Percentiles rank a stretch among this genome's conserved stretches.
These are phyloP conservation scores for Zaprionus davidi DNA, from an alignment of 1,140 invertebrate genomes.

Conservation along the genomic window DNA sequence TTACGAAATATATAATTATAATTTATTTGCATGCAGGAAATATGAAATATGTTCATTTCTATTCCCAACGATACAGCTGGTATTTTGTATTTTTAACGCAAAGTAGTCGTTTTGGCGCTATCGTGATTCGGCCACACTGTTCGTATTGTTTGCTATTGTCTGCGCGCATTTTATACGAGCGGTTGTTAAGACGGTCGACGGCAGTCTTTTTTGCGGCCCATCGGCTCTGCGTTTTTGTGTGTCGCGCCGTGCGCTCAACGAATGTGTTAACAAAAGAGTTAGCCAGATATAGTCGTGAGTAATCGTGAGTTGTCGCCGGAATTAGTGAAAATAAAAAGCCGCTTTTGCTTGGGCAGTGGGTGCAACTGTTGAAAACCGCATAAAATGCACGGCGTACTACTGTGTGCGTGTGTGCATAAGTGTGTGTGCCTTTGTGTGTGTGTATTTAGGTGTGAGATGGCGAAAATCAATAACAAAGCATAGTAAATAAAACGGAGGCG, in stretches of 20 bases:
- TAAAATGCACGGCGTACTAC: not conserved
- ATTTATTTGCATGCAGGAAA: no score
- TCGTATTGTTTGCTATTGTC: slow-evolving; percentile 27
- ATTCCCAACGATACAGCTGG: no score
- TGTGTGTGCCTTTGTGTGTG: slow-evolving; percentile 19
- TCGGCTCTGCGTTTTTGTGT: slow-evolving; percentile 34
- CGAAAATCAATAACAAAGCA: slow-evolving; percentile 78
- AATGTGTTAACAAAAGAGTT: slow-evolving; percentile 31
- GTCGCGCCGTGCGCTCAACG: slow-evolving; percentile 31
- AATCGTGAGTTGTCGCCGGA: slow-evolving; percentile 23
- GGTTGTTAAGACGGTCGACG: slow-evolving; percentile 26
- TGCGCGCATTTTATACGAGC: slow-evolving; percentile 45
- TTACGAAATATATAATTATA: no score
- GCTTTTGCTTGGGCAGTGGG: slow-evolving; percentile 9
- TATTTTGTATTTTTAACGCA: not conserved
- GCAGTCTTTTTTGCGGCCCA: slow-evolving; percentile 17
- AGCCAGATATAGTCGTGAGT: slow-evolving; percentile 1
- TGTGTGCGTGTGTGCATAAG: not conserved
- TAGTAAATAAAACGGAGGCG: slow-evolving; percentile 67
- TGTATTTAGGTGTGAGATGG: slow-evolving; percentile 52
- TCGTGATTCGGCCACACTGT: slow-evolving; percentile 27
- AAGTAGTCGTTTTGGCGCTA: not conserved
- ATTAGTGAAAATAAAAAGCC: slow-evolving; percentile 28
- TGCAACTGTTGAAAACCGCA: slow-evolving; percentile 16
- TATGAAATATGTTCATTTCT: no score